A percentile compares a stretch with the other conserved stretches of the same genome.
Evolutionary conservation across 2,113 vertebrate genomes (phyloP).

Genomic region (Spea bombifrons): DNA sequence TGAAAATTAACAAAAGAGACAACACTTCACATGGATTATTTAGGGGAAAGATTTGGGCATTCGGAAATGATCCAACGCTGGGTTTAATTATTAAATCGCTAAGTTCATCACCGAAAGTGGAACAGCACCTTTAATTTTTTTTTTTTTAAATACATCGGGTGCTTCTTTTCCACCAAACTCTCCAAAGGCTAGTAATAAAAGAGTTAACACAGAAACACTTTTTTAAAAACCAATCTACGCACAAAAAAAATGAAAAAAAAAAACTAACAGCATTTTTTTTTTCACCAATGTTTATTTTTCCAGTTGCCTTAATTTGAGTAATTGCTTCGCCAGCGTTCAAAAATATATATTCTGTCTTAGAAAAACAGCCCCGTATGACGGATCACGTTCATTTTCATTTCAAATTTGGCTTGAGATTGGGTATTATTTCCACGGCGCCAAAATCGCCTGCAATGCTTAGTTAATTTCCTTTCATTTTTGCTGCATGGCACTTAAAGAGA

Average conservation of each 20-base stretch:
- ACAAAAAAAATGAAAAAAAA: slow-evolving; percentile 12
- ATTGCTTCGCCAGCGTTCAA: slow-evolving; percentile 66
- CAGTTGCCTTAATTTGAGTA: slow-evolving; percentile 75
- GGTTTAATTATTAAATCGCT: too few relatives aligned
- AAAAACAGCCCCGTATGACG: slow-evolving; percentile 71
- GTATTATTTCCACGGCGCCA: slow-evolving; percentile 72
- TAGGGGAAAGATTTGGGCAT: too few relatives aligned
- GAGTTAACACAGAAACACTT: slow-evolving; percentile 39
- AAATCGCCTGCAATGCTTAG: slow-evolving; percentile 71
- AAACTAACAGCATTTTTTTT: slow-evolving; percentile 37
- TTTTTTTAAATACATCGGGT: too few relatives aligned
- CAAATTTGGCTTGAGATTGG: slow-evolving; percentile 64
- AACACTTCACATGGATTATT: too few relatives aligned
- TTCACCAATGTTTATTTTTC: slow-evolving; percentile 68
- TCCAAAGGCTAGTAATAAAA: background rate
- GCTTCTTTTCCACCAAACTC: too few relatives aligned
- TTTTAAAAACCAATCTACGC: slow-evolving; percentile 20
- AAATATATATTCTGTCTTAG: slow-evolving; percentile 69
- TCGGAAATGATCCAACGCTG: too few relatives aligned
- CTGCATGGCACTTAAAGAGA: slow-evolving; percentile 58
- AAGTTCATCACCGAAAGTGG: too few relatives aligned
- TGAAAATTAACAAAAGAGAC: too few relatives aligned
- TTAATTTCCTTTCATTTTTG: slow-evolving; percentile 73
- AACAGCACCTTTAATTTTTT: too few relatives aligned
- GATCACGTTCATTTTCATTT: slow-evolving; percentile 59